These are phyloP conservation scores for Formica selysi DNA, from an alignment of 1,140 invertebrate species.

Conservation along the genomic window DNA sequence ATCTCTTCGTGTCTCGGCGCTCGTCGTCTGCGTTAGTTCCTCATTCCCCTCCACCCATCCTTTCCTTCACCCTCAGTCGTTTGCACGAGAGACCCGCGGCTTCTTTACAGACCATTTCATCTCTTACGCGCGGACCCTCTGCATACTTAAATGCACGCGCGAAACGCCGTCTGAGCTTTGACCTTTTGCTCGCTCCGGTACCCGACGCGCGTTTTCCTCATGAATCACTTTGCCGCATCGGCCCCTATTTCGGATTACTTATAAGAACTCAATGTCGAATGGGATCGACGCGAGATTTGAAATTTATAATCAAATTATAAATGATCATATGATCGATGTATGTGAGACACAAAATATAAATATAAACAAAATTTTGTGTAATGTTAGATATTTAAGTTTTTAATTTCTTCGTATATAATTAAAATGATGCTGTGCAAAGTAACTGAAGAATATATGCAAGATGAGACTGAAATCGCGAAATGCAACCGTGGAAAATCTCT, in stretches of 20 bases:
- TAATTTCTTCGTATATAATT: too few species aligned
- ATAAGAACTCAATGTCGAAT: neutral
- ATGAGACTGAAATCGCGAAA: too few species aligned
- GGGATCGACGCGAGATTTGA: neutral
- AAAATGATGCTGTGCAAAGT: too few species aligned
- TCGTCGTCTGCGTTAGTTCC: constrained; percentile 24
- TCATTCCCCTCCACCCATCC: neutral
- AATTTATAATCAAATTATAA: constrained; percentile 26
- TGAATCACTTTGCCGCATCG: constrained; percentile 47
- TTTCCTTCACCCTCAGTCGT: neutral
- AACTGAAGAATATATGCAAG: too few species aligned
- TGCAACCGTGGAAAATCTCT: too few species aligned
- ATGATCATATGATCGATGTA: neutral
- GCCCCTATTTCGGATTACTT: neutral
- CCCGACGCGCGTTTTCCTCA: constrained; percentile 25
- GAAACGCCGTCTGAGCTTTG: constrained; percentile 48
- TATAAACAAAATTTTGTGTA: too few species aligned
- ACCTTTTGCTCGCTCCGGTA: constrained; percentile 38
- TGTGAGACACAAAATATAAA: too few species aligned
- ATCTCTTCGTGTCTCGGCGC: constrained; percentile 49
- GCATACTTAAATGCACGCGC: constrained; percentile 60
- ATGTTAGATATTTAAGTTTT: too few species aligned
- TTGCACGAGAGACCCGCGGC: constrained; percentile 41
- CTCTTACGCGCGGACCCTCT: constrained; percentile 40
- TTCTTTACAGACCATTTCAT: constrained; percentile 54